Percentiles rank a stretch among this genome's conserved stretches.
phyloP scores from a whole-genome alignment of 2,797 vertebrate genomes.

The Loriculus beryllinus region DNA sequence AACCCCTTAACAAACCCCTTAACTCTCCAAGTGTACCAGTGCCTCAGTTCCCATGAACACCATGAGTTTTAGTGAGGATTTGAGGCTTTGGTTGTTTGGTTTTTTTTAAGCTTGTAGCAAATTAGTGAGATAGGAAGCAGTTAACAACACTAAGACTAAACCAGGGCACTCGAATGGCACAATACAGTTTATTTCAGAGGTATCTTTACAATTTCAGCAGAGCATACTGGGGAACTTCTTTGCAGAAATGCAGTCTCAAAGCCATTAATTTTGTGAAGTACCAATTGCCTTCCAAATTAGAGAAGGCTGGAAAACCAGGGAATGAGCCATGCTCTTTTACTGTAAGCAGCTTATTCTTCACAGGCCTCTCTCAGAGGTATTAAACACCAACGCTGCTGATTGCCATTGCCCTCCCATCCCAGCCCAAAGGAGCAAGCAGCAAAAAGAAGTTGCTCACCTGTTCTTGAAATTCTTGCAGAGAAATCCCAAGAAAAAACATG shows the following conservation, averaged over 20 bases:
- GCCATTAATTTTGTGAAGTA: background rate
- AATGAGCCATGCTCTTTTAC: fast-evolving
- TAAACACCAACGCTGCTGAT: background rate
- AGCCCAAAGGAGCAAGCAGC: background rate
- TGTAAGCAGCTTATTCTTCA: background rate
- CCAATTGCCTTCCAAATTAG: background rate
- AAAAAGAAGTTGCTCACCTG: background rate
- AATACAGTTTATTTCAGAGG: background rate
- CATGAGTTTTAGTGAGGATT: background rate
- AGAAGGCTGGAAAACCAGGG: background rate
- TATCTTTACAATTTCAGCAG: background rate
- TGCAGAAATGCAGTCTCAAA: background rate
- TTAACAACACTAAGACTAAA: background rate
- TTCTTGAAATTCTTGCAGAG: background rate
- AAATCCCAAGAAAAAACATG: background rate
- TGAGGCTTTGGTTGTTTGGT: fast-evolving
- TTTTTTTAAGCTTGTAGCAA: background rate
- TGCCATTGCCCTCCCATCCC: background rate
- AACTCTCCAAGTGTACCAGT: background rate
- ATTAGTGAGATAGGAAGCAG: background rate
- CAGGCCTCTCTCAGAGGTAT: background rate
- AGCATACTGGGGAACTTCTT: background rate
- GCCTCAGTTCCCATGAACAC: background rate
- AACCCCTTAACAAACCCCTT: background rate
- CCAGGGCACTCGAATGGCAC: background rate